Base-by-base conservation (phyloP, 2,113 vertebrate genomes). In the Chaetodon trifascialis region DNA sequence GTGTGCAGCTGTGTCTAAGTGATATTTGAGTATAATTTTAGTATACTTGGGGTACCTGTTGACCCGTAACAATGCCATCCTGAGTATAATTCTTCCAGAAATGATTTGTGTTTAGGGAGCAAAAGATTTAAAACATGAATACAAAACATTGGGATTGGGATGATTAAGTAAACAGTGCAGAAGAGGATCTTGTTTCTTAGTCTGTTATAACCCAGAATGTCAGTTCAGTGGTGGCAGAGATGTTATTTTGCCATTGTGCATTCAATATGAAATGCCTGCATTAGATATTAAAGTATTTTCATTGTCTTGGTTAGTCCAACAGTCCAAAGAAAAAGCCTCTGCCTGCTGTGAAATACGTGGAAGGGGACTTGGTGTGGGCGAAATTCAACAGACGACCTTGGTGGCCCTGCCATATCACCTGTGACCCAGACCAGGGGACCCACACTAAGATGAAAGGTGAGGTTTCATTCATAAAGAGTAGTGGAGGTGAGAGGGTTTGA, bases 301-400 rank as follows among this genome's bases (percentile, higher is more conserved):
- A 87, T 94, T 91, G 47, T 90, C 60, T 19, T 70, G 79, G 83
- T 94, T 85, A 95, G 97, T 97, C 96, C 94, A 95, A 96, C 70
- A 95, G 96, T 91, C 95, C 96, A 95, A 94, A 95, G 95, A 99
- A 97, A 94, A 98, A 96, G 84, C 91, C 94, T 85, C 80, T 94
- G 38, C 96, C 96, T 66, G 88, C 96, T 73, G 91, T 93, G 30
- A 97, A 96, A 90, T 97, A 97, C 90, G 90, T 96, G 86, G 95
- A 97, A 89, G 97, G 97, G 77, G 97, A 99, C 93, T 91, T 99
- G 82, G 98, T 99, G 85, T 99, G 98, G 98, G 97, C 97, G 88
- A 99, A 99, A 93, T 98, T 99, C 93, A 98, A 97, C 95, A 96
- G 97, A 84, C 95, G 97, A 67, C 98, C 98, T 10, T 99, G 98